phyloP scores from a whole-genome alignment of 1,140 invertebrate genomes.

The Drosophila setifemur region DNA sequence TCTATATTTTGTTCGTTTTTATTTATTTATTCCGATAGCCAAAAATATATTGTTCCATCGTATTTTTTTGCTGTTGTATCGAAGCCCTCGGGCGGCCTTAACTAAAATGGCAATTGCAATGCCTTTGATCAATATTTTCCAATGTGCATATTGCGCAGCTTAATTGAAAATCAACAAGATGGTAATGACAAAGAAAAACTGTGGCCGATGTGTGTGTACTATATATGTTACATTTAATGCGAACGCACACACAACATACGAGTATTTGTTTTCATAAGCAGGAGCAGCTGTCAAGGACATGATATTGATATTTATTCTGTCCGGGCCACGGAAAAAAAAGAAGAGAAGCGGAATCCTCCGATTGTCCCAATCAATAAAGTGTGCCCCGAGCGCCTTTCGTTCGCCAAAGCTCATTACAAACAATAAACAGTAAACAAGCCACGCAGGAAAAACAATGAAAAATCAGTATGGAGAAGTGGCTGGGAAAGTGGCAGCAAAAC shows the following conservation, averaged over 20 bases:
- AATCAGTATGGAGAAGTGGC: not conserved
- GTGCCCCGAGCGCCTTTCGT: conserved; percentile 1
- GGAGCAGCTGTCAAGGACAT: conserved; percentile 28
- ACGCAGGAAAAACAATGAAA: not conserved
- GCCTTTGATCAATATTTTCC: conserved; percentile 12
- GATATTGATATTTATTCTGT: conserved; percentile 11
- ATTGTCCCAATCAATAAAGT: conserved; percentile 18
- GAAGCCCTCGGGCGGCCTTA: not conserved
- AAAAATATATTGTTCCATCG: too few species aligned
- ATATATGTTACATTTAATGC: not conserved
- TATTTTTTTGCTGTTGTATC: too few species aligned
- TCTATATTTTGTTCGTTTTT: too few species aligned
- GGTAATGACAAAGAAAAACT: conserved; percentile 17
- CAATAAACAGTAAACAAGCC: conserved; percentile 23
- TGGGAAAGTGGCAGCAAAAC: too few species aligned
- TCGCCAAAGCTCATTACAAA: conserved; percentile 40
- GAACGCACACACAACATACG: too few species aligned
- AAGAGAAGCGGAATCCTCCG: not conserved
- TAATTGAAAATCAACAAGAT: conserved; percentile 41
- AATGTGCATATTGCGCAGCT: not conserved
- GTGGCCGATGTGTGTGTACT: not conserved
- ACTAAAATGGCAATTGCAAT: not conserved
- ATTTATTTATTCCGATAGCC: too few species aligned
- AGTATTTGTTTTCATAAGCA: conserved; percentile 14
- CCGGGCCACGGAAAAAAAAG: too few species aligned